These are phyloP conservation scores for Drosophila punjabiensis DNA, from an alignment of 1,140 invertebrate genomes.

Conservation along the genomic window DNA sequence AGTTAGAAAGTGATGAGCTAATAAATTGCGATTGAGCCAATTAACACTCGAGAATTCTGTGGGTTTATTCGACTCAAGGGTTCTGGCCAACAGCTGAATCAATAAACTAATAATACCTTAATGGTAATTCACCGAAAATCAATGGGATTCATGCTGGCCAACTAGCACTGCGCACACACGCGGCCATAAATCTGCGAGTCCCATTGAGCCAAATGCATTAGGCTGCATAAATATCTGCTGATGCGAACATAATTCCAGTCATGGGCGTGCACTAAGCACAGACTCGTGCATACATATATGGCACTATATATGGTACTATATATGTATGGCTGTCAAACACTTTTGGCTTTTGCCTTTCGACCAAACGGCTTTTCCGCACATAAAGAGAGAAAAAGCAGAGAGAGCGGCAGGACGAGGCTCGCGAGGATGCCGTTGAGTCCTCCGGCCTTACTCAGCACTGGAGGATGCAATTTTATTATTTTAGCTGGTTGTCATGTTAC, in stretches of 20 bases:
- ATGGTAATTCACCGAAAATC: slow-evolving; percentile 6
- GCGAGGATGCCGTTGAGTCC: slow-evolving; percentile 1
- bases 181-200: slow-evolving; percentile 34
- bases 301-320: not conserved
- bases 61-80: not conserved
- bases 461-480: slow-evolving; percentile 61
- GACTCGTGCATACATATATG: slow-evolving; percentile 3
- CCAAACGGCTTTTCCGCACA: slow-evolving; percentile 15
- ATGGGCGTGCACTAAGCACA: slow-evolving; percentile 35
- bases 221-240: slow-evolving; percentile 60
- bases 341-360: slow-evolving; percentile 37
- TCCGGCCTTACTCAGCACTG: slow-evolving; percentile 14
- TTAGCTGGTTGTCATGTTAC: slow-evolving; percentile 55
- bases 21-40: not conserved
- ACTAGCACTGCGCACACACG: slow-evolving; percentile 3
- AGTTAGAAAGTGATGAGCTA: not conserved
- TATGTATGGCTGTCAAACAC: slow-evolving; percentile 29
- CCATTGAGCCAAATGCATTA: slow-evolving; percentile 48
- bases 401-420: not conserved
- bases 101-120: not conserved
- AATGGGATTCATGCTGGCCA: not conserved
- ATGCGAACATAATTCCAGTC: slow-evolving; percentile 53
- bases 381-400: slow-evolving; percentile 41
- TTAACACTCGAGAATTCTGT: not conserved
- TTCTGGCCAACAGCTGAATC: slow-evolving; percentile 1